phyloP scores from a whole-genome alignment of 2,888 invertebrate species.

The Druceiella hillmani region DNA sequence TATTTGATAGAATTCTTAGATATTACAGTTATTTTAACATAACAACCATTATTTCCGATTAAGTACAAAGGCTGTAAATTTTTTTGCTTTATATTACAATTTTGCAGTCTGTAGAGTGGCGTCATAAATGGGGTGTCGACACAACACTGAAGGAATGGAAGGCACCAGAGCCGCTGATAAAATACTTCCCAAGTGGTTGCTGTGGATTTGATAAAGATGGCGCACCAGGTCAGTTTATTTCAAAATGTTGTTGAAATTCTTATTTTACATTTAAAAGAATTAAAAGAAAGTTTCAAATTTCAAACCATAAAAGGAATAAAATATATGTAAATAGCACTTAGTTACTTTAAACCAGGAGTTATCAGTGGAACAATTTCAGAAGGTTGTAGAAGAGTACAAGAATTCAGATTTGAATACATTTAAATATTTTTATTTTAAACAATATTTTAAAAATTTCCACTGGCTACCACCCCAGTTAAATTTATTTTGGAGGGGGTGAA shows the following conservation, averaged over 20 bases:
- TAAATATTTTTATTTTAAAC: too few relatives aligned
- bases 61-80: too few relatives aligned
- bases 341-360: too few relatives aligned
- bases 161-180: slow-evolving; percentile 61
- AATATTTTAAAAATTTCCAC: too few relatives aligned
- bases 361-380: too few relatives aligned
- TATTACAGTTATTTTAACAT: neutral
- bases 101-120: slow-evolving; percentile 65
- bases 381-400: too few relatives aligned
- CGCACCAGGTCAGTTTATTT: slow-evolving; percentile 56
- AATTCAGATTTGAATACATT: too few relatives aligned
- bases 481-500: too few relatives aligned
- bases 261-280: neutral
- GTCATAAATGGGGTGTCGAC: slow-evolving; percentile 72
- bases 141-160: slow-evolving; percentile 61
- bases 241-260: neutral
- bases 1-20: neutral
- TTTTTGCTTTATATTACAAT: slow-evolving; percentile 4
- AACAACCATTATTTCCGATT: neutral
- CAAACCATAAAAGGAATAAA: neutral
- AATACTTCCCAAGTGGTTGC: slow-evolving; percentile 73
- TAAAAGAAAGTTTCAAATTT: slow-evolving; percentile 3
- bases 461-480: too few relatives aligned
- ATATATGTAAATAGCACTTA: too few relatives aligned
- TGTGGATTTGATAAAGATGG: slow-evolving; percentile 81